These are phyloP conservation scores for Callocephalon fimbriatum DNA, from an alignment of 2,113 vertebrate genomes.

Conservation along the genomic window DNA sequence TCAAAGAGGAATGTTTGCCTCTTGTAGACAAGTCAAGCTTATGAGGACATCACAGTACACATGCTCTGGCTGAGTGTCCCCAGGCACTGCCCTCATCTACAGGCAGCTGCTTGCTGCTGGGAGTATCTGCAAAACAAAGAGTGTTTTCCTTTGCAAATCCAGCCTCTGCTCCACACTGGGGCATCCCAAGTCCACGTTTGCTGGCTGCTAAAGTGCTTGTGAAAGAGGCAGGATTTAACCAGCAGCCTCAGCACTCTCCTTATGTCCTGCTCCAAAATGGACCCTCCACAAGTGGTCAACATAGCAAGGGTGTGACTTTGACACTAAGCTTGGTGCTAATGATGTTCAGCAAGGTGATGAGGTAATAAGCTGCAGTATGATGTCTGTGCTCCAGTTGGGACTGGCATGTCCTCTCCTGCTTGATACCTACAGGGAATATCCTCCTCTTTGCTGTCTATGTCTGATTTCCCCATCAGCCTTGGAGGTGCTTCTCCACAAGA, in stretches of 20 bases:
- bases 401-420: neutral
- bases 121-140: neutral
- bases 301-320: neutral
- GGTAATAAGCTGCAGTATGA: neutral
- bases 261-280: neutral
- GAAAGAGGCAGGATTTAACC: neutral
- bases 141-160: neutral
- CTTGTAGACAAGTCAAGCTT: neutral
- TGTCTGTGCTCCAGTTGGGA: neutral
- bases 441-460: neutral
- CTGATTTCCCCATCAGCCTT: neutral
- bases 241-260: neutral
- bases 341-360: neutral
- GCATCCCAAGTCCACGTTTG: neutral
- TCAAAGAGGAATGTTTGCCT: neutral
- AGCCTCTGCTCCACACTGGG: neutral
- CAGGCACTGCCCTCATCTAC: neutral
- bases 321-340: neutral
- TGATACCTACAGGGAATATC: neutral
- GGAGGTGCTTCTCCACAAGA: neutral
- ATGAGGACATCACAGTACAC: neutral
- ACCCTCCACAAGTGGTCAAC: neutral
- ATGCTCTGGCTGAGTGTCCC: neutral
- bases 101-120: fast-evolving
- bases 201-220: neutral